Percentiles rank a stretch among this genome's conserved stretches.
These are phyloP conservation scores for Ichneumoninae sp. DNA, from an alignment of 2,888 invertebrate genomes.

Conservation along the genomic window DNA sequence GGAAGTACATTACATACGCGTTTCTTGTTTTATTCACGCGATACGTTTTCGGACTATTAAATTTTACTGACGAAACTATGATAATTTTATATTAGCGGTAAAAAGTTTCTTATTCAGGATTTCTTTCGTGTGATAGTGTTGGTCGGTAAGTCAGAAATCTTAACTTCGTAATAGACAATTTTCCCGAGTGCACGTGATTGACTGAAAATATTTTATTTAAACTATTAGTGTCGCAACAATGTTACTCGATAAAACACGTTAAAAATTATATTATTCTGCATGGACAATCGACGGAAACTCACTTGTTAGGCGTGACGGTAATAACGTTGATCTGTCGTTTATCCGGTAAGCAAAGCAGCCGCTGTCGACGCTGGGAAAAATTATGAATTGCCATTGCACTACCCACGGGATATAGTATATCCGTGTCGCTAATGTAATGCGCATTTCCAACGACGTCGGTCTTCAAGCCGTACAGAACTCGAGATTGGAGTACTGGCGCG, in stretches of 20 bases:
- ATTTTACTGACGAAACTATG: not conserved
- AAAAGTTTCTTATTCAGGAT: too few species aligned
- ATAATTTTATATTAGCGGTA: too few species aligned
- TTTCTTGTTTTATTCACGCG: too few species aligned
- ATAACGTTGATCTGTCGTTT: constrained; percentile 88
- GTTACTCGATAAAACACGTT: not conserved
- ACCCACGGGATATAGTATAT: constrained; percentile 92
- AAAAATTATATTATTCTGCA: not conserved
- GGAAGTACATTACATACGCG: not conserved
- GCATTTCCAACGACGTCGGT: constrained; percentile 89
- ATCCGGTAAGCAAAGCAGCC: constrained; percentile 89
- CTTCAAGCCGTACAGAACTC: constrained; percentile 88
- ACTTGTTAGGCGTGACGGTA: constrained; percentile 89
- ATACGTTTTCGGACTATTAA: not conserved
- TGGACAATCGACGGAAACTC: constrained; percentile 74
- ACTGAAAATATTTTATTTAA: not conserved
- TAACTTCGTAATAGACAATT: not conserved
- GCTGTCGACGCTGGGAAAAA: constrained; percentile 89
- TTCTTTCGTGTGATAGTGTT: not conserved
- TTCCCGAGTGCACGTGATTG: not conserved
- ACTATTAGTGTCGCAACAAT: not conserved
- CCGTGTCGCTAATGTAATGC: constrained; percentile 90
- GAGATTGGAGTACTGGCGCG: constrained; percentile 86
- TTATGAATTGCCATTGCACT: constrained; percentile 91
- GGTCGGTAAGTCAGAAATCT: not conserved